Conservation (phyloP, 2,113 vertebrate genomes). For the Callorhinus ursinus region DNA sequence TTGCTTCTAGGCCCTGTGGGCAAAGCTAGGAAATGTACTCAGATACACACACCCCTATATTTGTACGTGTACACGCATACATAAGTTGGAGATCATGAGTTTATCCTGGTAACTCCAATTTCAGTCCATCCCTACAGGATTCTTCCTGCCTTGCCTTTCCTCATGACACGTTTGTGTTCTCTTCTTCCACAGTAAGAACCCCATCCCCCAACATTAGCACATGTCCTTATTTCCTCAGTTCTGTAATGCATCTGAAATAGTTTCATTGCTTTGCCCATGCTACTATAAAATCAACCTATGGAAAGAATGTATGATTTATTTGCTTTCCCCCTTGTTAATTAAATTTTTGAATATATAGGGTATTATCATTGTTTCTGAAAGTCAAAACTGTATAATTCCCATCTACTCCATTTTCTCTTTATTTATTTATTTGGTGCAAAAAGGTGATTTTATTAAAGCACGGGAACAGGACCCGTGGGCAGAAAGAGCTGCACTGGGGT, state of each 20-base stretch:
- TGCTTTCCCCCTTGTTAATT: neutral
- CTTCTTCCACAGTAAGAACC: neutral
- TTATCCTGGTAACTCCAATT: neutral
- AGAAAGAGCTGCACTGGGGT: too few species aligned
- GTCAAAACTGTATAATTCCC: neutral
- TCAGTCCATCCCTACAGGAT: neutral
- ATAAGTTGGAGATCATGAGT: neutral
- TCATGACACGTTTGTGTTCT: neutral
- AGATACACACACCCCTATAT: neutral
- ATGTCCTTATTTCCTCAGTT: neutral
- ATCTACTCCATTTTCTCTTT: neutral
- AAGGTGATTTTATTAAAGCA: too few species aligned
- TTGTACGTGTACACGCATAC: neutral
- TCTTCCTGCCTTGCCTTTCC: neutral
- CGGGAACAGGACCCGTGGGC: too few species aligned
- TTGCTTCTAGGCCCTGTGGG: neutral
- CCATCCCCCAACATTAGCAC: neutral
- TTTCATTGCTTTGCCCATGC: neutral
- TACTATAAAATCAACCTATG: neutral
- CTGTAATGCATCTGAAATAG: neutral
- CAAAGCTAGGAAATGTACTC: neutral
- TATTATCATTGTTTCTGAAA: conserved; percentile 9
- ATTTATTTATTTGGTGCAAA: too few species aligned
- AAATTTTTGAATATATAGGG: neutral
- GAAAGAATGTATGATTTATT: conserved; percentile 5